Base-by-base conservation (phyloP, 2,888 invertebrate genomes). In the Drosophila merina region DNA sequence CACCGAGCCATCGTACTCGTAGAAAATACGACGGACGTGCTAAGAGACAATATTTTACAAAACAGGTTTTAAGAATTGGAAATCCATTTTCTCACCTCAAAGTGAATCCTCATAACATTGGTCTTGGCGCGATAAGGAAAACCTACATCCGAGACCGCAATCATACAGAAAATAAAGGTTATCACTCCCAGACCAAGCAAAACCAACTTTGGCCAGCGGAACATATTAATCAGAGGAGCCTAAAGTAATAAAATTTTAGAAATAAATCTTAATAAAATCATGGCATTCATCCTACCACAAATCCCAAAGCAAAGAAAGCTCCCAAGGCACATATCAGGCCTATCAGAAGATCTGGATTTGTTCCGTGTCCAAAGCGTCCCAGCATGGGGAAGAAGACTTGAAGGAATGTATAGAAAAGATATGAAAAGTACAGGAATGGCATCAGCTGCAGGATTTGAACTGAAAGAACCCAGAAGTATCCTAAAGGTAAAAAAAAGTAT, bases 361-460 rank as follows among this genome's bases (percentile, higher is more conserved):
- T 71, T 3, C 87, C 82, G 4, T 92, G 89, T 2, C 94, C 94
- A 57, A 91, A 89, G 4, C 94, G 90, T 0, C 93, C 95, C 92
- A 93, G 92, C 76, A 94, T 93, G 1, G 95, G 94, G 36, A 94
- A 92, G 64, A 94, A 93, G 49, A 93, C 91, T 25, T 90, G 89
- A 9, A 93, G 90, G 20, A 93, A 89, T 25, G 91, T 91, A 68
- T 93, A 89, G 49, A 92, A 89, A n/a, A 93, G 78, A 75, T 94
- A 94, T 6, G 92, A 78, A 4, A 91, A 88, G 56, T 93, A 90
- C 1, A 92, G 69, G 56, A 92, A 89, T 0, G 93, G 93, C 47
- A 93, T 70, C 5, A 92, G 71, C 78, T 92, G 89, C 76, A 90
- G 76, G 74, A 90, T 26, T 40, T 93, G 76, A 54, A 92, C 90